Evolutionary conservation across 2,113 vertebrate genomes (phyloP).

Genomic region (Gavia stellata): DNA sequence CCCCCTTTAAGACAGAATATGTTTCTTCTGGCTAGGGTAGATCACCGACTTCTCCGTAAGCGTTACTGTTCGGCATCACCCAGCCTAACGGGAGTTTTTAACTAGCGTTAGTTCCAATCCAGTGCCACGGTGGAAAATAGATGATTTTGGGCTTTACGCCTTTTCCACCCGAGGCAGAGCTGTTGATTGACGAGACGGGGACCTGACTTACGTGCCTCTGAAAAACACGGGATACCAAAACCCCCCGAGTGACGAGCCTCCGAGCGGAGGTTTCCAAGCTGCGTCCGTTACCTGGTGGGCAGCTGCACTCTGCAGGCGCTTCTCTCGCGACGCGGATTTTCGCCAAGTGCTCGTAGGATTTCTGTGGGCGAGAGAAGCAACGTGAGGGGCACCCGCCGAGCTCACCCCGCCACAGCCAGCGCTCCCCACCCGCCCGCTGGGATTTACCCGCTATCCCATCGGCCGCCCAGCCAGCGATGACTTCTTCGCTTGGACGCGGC

Average conservation of each 20-base stretch:
- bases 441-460: not conserved
- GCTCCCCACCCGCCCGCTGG: not conserved
- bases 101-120: not conserved
- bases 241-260: not conserved
- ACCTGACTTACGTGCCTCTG: not conserved
- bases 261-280: not conserved
- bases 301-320: slow-evolving; percentile 86
- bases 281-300: slow-evolving; percentile 89
- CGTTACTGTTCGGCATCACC: not conserved
- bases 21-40: not conserved
- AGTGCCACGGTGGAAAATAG: not conserved
- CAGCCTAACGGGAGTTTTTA: not conserved
- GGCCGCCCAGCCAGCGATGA: not conserved
- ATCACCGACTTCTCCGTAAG: not conserved
- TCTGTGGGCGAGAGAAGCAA: slow-evolving; percentile 73
- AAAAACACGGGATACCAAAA: not conserved
- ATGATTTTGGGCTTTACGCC: not conserved
- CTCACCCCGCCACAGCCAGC: not conserved
- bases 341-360: slow-evolving; percentile 88
- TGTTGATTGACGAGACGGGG: not conserved
- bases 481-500: not conserved
- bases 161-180: not conserved
- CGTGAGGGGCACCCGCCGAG: not conserved
- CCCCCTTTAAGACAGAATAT: not conserved
- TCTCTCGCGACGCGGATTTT: slow-evolving; percentile 89